phyloP scores from a whole-genome alignment of 2,113 vertebrate genomes.

The Cinclus mexicanus region DNA sequence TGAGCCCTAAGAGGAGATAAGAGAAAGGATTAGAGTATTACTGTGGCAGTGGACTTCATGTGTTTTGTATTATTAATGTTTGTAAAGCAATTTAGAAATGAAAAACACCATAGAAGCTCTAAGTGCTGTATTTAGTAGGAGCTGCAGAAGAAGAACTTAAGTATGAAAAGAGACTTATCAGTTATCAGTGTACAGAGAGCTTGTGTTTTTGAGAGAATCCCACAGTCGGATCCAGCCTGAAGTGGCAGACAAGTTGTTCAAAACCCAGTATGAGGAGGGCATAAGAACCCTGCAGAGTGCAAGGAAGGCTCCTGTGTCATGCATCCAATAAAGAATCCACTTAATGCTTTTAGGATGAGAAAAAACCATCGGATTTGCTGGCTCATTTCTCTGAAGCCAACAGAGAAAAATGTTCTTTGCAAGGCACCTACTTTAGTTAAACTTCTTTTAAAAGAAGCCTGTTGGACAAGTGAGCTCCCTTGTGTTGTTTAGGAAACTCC shows the following conservation, averaged over 20 bases:
- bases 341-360: not conserved
- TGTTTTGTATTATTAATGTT: slow-evolving; percentile 64
- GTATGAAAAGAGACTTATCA: slow-evolving; percentile 34
- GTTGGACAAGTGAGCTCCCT: not conserved
- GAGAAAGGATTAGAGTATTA: slow-evolving; percentile 32
- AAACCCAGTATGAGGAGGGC: not conserved
- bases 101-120: slow-evolving; percentile 40
- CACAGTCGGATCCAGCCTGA: not conserved
- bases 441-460: not conserved
- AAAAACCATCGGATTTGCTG: not conserved
- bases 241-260: slow-evolving; percentile 18
- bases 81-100: slow-evolving; percentile 49
- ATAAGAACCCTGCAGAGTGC: not conserved
- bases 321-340: not conserved
- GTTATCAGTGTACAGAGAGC: slow-evolving; percentile 23
- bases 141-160: slow-evolving; percentile 39
- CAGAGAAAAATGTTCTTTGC: not conserved
- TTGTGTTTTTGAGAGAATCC: slow-evolving; percentile 27
- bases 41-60: not conserved
- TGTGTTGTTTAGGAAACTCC: not conserved
- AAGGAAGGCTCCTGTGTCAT: not conserved
- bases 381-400: not conserved
- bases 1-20: slow-evolving; percentile 31
- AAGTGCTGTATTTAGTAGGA: slow-evolving; percentile 44
- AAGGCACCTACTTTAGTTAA: not conserved